Evolutionary conservation across 2,888 invertebrate genomes (phyloP).

Genomic region (Acleris sparsana): DNA sequence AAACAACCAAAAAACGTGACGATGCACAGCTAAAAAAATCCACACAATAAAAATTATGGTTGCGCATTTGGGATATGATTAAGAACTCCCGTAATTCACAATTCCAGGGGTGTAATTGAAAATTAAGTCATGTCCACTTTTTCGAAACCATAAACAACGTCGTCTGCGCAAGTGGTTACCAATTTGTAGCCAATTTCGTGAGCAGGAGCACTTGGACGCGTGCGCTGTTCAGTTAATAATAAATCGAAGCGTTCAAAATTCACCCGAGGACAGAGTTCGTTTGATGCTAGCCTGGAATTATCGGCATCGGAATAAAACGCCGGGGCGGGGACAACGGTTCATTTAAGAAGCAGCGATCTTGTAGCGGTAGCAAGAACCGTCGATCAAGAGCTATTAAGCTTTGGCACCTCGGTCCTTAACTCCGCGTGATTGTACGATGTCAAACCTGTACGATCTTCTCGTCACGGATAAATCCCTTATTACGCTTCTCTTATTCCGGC

Average conservation of each 20-base stretch:
- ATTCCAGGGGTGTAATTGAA: slow-evolving; percentile 72
- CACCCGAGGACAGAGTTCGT: slow-evolving; percentile 65
- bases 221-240: slow-evolving; percentile 78
- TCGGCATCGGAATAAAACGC: slow-evolving; percentile 70
- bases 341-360: slow-evolving; percentile 59
- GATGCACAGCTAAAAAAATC: no score
- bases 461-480: slow-evolving; percentile 44
- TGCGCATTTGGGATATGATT: neutral
- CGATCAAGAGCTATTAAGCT: slow-evolving; percentile 68
- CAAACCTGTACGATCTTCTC: slow-evolving; percentile 35
- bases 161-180: slow-evolving; percentile 70
- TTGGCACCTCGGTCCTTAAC: slow-evolving; percentile 52
- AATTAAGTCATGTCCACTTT: slow-evolving; percentile 61
- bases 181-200: slow-evolving; percentile 78
- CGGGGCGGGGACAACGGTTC: slow-evolving; percentile 73
- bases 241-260: slow-evolving; percentile 75
- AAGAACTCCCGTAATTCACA: slow-evolving; percentile 61
- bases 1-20: no score
- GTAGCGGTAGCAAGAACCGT: slow-evolving; percentile 66
- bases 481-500: slow-evolving; percentile 39
- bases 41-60: neutral
- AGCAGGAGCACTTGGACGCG: slow-evolving; percentile 68
- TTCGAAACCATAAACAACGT: slow-evolving; percentile 69
- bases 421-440: slow-evolving; percentile 46
- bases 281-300: slow-evolving; percentile 71